Percentiles rank a stretch among this genome's conserved stretches.
Conservation (phyloP, 35 echinoderm and acorn worm genomes). For the Patiria miniata region DNA sequence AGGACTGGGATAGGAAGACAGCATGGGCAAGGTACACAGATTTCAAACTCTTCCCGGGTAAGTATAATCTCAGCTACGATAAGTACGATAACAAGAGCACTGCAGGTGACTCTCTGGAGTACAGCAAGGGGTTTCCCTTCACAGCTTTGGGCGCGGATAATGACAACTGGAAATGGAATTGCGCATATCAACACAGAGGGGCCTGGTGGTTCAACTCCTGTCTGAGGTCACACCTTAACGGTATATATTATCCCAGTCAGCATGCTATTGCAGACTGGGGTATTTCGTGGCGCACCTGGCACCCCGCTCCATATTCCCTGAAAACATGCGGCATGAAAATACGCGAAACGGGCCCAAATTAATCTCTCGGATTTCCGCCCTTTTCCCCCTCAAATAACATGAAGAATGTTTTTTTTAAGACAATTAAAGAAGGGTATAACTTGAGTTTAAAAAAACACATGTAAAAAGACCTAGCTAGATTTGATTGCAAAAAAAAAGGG, state of each 20-base stretch:
- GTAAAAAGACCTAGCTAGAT: no score
- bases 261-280: background rate
- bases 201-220: conserved; percentile 16
- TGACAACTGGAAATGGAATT: background rate
- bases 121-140: background rate
- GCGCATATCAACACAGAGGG: background rate
- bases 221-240: background rate
- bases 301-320: background rate
- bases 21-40: background rate
- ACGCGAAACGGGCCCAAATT: no score
- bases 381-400: no score
- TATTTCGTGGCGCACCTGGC: background rate
- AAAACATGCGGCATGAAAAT: conserved; percentile 15
- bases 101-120: background rate
- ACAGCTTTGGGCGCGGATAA: background rate
- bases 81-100: background rate
- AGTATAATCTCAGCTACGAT: background rate
- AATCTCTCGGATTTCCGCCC: no score
- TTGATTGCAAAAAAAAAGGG: no score
- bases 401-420: no score
- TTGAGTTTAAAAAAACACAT: no score
- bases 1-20: background rate
- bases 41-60: background rate
- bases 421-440: no score
- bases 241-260: background rate